Evolutionary conservation across 2,797 vertebrate species (phyloP).

Genomic region (Silurus aristotelis): DNA sequence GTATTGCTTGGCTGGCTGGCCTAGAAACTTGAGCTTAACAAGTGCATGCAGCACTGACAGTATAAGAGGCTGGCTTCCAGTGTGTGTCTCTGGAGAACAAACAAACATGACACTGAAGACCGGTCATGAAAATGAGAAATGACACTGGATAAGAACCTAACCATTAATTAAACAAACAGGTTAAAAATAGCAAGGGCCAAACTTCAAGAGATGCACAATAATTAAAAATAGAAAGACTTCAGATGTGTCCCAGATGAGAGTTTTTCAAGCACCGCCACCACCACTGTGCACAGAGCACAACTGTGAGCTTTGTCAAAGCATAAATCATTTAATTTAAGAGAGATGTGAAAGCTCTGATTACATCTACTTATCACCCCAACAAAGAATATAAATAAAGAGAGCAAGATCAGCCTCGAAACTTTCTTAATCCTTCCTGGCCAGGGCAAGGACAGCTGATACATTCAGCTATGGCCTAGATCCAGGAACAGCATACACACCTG

Average conservation of each 20-base stretch:
- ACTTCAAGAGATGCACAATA: background rate
- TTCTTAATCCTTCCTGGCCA: conserved; percentile 22
- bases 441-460: conserved; percentile 36
- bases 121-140: background rate
- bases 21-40: conserved; percentile 36
- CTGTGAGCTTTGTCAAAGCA: background rate
- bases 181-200: background rate
- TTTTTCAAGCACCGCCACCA: background rate
- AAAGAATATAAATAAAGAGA: background rate
- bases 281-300: background rate
- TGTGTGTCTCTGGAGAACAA: conserved; percentile 4
- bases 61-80: conserved; percentile 26
- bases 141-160: background rate
- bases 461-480: conserved; percentile 32
- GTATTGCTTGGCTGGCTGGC: conserved; percentile 35
- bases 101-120: background rate
- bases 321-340: conserved; percentile 22
- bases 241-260: background rate
- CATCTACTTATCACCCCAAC: background rate
- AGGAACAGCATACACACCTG: conserved; percentile 32
- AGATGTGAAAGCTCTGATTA: conserved; percentile 31
- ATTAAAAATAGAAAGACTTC: background rate
- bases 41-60: background rate
- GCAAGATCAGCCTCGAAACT: conserved; percentile 19
- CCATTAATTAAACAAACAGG: no score